phyloP scores from a whole-genome alignment of 1,140 invertebrate genomes.

The Neelides sp. region DNA sequence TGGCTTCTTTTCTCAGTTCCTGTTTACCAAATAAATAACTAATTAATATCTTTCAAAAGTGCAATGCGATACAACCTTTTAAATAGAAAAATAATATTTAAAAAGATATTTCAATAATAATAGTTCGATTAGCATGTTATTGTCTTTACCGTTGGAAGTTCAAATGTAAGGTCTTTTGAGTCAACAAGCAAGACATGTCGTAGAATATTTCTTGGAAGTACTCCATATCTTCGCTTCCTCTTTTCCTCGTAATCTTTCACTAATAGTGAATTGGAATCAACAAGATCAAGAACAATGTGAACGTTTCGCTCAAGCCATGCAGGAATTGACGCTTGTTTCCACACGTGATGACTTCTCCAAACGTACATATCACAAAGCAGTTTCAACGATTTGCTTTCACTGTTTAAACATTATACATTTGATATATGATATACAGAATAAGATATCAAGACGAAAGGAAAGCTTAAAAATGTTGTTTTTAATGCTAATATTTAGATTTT shows the following conservation, averaged over 20 bases:
- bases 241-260: slow-evolving; percentile 50
- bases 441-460: too few species aligned
- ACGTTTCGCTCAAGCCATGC: slow-evolving; percentile 64
- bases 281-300: slow-evolving; percentile 47
- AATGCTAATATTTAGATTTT: too few species aligned
- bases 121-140: slow-evolving; percentile 6
- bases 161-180: slow-evolving; percentile 53
- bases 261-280: slow-evolving; percentile 47
- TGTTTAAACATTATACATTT: slow-evolving; percentile 38
- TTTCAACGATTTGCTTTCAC: slow-evolving; percentile 50
- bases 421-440: too few species aligned
- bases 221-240: slow-evolving; percentile 48
- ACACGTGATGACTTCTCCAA: slow-evolving; percentile 55
- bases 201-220: slow-evolving; percentile 54
- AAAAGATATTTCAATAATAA: not conserved
- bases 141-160: slow-evolving; percentile 41
- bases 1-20: slow-evolving; percentile 44
- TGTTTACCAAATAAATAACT: slow-evolving; percentile 33
- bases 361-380: slow-evolving; percentile 62
- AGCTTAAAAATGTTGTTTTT: too few species aligned
- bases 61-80: too few species aligned
- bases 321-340: slow-evolving; percentile 64
- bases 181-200: slow-evolving; percentile 70
- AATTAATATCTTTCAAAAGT: slow-evolving; percentile 19
- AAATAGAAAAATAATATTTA: slow-evolving; percentile 18